Evolutionary conservation across 2,797 vertebrate genomes (phyloP).

Genomic region (Sebastes dallii): DNA sequence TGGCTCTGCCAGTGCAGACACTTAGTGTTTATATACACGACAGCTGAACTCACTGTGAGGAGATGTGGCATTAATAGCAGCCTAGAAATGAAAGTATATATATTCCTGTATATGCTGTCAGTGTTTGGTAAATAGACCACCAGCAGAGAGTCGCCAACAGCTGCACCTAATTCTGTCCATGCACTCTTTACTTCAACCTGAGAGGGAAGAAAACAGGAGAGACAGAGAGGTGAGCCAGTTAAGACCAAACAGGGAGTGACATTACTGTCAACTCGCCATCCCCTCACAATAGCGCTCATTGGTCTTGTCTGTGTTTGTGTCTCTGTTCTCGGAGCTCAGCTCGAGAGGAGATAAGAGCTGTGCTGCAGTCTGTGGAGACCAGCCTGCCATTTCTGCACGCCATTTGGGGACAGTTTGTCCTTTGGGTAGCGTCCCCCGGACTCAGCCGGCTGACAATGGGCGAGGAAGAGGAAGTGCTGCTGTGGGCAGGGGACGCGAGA

Average conservation of each 20-base stretch:
- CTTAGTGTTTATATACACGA: conserved; percentile 46
- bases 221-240: conserved; percentile 44
- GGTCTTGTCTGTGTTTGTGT: conserved; percentile 62
- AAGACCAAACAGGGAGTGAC: conserved; percentile 67
- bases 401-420: conserved; percentile 72
- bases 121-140: background rate
- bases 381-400: conserved; percentile 60
- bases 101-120: background rate
- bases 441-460: conserved; percentile 65
- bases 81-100: background rate
- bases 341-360: conserved; percentile 61
- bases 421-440: conserved; percentile 58
- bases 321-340: conserved; percentile 55
- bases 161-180: conserved; percentile 17
- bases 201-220: conserved; percentile 20
- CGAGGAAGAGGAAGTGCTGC: conserved; percentile 56
- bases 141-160: conserved; percentile 16
- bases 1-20: conserved; percentile 49
- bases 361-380: conserved; percentile 62
- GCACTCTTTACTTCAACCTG: conserved; percentile 35
- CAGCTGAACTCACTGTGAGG: conserved; percentile 28
- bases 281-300: conserved; percentile 41
- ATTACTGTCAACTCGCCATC: conserved; percentile 66
- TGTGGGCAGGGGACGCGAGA: conserved; percentile 57
- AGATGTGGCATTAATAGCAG: conserved; percentile 14